Percentiles rank a stretch among this genome's conserved stretches.
Conservation (phyloP, 2,888 invertebrate species). For the Amorpha juglandis region DNA sequence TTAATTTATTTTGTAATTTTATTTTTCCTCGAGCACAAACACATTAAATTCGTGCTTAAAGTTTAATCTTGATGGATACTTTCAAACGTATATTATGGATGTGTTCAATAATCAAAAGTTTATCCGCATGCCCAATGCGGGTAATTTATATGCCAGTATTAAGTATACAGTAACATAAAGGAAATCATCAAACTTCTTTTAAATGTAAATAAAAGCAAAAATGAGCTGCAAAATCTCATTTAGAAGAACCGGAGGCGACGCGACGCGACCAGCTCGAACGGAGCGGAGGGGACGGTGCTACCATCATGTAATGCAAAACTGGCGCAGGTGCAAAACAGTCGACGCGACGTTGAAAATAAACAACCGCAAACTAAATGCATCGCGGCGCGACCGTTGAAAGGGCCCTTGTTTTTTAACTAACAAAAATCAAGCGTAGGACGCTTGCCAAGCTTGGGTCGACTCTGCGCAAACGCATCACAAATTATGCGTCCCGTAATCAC, state of each 20-base stretch:
- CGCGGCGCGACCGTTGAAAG: constrained; percentile 52
- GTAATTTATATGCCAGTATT: constrained; percentile 46
- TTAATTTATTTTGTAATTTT: not conserved
- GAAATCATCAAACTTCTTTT: constrained; percentile 47
- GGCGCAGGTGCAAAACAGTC: constrained; percentile 76
- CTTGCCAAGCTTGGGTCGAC: constrained; percentile 37
- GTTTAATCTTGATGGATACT: constrained; percentile 21
- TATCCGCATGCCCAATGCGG: constrained; percentile 24
- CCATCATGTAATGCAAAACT: constrained; percentile 65
- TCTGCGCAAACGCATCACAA: constrained; percentile 69
- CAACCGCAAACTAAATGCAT: constrained; percentile 59
- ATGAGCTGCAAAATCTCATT: constrained; percentile 61
- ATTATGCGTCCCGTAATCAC: constrained; percentile 80
- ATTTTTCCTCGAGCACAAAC: constrained; percentile 7
- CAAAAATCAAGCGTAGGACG: constrained; percentile 70
- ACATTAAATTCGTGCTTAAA: constrained; percentile 10
- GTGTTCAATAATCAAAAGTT: constrained; percentile 15
- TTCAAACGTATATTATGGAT: constrained; percentile 18
- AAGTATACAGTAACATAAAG: constrained; percentile 43
- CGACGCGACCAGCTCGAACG: constrained; percentile 29
- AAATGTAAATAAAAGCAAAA: constrained; percentile 52
- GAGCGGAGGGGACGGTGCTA: constrained; percentile 33
- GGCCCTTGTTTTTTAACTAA: constrained; percentile 78
- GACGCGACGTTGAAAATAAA: constrained; percentile 68
- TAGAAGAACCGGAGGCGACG: constrained; percentile 47